Evolutionary conservation across 2,888 invertebrate species (phyloP).

Genomic region (Trissolcus brochymenae): DNA sequence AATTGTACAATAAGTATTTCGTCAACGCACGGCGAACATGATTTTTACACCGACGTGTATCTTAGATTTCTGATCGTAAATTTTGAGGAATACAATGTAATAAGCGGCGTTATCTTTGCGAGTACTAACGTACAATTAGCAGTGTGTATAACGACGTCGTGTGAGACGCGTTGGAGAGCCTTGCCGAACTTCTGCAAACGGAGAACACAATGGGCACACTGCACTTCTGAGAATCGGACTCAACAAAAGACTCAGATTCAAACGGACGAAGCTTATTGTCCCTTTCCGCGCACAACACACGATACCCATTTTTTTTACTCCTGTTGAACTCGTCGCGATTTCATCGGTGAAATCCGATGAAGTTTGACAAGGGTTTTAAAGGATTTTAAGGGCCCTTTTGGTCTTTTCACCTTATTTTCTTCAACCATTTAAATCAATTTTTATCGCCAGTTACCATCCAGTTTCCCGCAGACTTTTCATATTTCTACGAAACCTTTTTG

Average conservation of each 20-base stretch:
- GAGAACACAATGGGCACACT: constrained; percentile 28
- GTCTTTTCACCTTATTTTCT: too few relatives aligned
- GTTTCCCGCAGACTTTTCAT: too few relatives aligned
- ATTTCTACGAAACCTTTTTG: background rate
- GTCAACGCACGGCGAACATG: background rate
- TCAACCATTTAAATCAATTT: too few relatives aligned
- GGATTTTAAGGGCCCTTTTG: too few relatives aligned
- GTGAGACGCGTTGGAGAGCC: constrained; percentile 29
- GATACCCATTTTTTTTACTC: background rate
- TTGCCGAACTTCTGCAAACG: constrained; percentile 23
- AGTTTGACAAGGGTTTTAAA: background rate
- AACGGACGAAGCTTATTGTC: constrained; percentile 10
- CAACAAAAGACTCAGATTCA: constrained; percentile 23
- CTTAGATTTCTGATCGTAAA: constrained; percentile 30
- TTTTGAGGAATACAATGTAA: constrained; percentile 40
- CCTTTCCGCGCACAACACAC: constrained; percentile 13
- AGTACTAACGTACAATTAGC: constrained; percentile 44
- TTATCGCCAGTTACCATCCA: too few relatives aligned
- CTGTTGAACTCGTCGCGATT: background rate
- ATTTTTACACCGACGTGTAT: background rate
- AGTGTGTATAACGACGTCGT: constrained; percentile 40
- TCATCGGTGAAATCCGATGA: background rate
- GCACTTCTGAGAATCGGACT: constrained; percentile 38
- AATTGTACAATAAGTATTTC: constrained; percentile 26
- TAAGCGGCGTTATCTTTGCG: constrained; percentile 36